phyloP scores from a whole-genome alignment of 1,140 invertebrate species.

The Leucophenga varia region DNA sequence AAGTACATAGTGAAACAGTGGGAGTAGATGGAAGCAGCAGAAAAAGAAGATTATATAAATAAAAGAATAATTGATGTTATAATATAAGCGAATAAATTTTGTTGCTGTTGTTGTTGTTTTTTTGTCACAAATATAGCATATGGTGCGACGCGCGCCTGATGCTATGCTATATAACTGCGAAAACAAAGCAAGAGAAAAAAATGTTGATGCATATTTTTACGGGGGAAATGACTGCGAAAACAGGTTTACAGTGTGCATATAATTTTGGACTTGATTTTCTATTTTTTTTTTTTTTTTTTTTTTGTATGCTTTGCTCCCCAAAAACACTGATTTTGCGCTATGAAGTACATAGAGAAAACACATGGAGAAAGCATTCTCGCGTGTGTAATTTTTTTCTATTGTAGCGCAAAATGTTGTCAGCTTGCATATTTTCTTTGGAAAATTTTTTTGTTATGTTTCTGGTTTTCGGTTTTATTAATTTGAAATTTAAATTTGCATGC shows the following conservation, averaged over 20 bases:
- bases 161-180: conserved; percentile 3
- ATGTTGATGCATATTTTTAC: conserved; percentile 50
- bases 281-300: conserved; percentile 10
- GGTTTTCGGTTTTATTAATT: conserved; percentile 42
- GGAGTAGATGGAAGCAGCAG: no score
- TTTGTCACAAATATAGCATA: not conserved
- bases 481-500: conserved; percentile 50
- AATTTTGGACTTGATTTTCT: conserved; percentile 22
- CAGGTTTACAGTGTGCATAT: conserved; percentile 37
- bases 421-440: conserved; percentile 41
- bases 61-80: conserved; percentile 52
- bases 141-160: not conserved
- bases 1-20: conserved; percentile 19
- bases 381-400: conserved; percentile 3
- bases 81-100: no score
- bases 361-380: conserved; percentile 12
- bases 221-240: conserved; percentile 46
- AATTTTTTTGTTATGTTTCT: conserved; percentile 29
- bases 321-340: no score
- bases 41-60: conserved; percentile 52
- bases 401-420: conserved; percentile 17
- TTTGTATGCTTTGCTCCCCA: no score
- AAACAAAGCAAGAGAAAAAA: conserved; percentile 12
- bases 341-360: no score
- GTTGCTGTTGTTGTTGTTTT: no score